Base-by-base conservation (phyloP, 2,797 vertebrate genomes). In the Sebastes paucispinis region DNA sequence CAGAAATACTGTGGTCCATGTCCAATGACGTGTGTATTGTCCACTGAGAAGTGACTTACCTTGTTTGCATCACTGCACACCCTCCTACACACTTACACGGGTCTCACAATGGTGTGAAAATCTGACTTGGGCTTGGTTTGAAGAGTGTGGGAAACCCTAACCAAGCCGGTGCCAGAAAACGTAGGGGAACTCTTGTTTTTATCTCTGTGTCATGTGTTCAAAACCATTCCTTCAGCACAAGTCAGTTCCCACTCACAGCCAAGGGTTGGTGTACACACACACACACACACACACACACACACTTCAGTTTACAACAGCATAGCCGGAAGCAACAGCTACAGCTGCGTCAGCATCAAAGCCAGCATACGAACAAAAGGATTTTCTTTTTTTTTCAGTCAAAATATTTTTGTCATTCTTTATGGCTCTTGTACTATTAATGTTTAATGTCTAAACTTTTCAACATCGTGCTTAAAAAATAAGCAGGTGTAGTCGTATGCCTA, bases 231-330 rank as follows among this genome's bases (percentile, higher is more conserved):
- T 57, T 69, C 72, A 77, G 34, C 31, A 70, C 18, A 52, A 59
- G 68, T 32, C 34, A 68, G 62, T 73, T 73, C 47, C 78, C 39
- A 55, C 58, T 80, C 79, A 54, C 58, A 79, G 62, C 29, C 65
- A 67, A 68, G 59, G 57, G 57, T 81, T 39, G 52, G 43, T 73
- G 70, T 27, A 24, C 27, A 52, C 13, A 2, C 25, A 43, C 39
- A 39, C 36, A 39, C 36, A 39, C 36, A 39, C 36, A 52, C 12
- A 31, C 36, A 52, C 13, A 3, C 31, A 43, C 39, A 43, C 39
- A 43, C 39, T 66, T 75, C 14, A 62, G 64, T 80, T 87, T 74
- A 71, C 75, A 79, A 71, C 50, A 89, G 34, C 65, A 79, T 31
- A 27, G 74, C 85, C 80, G 8, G 73, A 73, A 83, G 71, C 73